Percentiles rank a stretch among this genome's conserved stretches.
phyloP scores from a whole-genome alignment of 2,888 invertebrate species.

The Gastracanthus pulcherrimus region DNA sequence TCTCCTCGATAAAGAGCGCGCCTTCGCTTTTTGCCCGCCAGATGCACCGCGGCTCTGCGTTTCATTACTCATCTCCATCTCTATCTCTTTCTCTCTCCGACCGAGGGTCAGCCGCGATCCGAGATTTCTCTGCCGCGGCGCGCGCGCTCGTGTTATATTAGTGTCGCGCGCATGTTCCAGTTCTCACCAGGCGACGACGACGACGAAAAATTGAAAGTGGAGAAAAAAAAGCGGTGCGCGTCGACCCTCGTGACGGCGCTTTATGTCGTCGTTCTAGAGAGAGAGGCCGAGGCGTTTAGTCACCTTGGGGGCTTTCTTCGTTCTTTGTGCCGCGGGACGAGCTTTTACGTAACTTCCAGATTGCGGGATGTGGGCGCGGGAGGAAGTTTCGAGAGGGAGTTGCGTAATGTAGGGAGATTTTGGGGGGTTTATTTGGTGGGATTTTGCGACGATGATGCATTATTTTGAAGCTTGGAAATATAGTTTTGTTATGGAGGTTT shows the following conservation, averaged over 20 bases:
- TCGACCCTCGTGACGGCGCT: background rate
- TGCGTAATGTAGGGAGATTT: too few species aligned
- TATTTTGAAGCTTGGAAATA: too few species aligned
- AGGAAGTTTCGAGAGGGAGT: too few species aligned
- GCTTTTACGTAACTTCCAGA: too few species aligned
- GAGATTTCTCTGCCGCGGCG: conserved; percentile 12
- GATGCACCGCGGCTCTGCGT: conserved; percentile 25
- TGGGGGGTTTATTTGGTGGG: too few species aligned
- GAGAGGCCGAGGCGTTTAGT: background rate
- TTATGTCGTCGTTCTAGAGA: background rate
- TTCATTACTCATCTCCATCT: conserved; percentile 47
- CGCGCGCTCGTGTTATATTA: background rate
- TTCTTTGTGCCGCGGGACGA: background rate
- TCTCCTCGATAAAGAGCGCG: background rate
- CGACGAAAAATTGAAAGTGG: background rate
- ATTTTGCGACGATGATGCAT: too few species aligned
- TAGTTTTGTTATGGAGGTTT: too few species aligned
- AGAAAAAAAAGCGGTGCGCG: background rate
- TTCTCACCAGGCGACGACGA: conserved; percentile 14
- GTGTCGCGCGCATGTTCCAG: background rate
- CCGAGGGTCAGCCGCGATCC: conserved; percentile 39
- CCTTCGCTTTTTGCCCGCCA: conserved; percentile 41
- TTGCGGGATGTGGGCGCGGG: background rate
- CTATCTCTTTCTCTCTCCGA: background rate
- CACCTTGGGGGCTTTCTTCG: conserved; percentile 1